These are phyloP conservation scores for Alaudala cheleensis DNA, from an alignment of 2,113 vertebrate species.

Conservation along the genomic window DNA sequence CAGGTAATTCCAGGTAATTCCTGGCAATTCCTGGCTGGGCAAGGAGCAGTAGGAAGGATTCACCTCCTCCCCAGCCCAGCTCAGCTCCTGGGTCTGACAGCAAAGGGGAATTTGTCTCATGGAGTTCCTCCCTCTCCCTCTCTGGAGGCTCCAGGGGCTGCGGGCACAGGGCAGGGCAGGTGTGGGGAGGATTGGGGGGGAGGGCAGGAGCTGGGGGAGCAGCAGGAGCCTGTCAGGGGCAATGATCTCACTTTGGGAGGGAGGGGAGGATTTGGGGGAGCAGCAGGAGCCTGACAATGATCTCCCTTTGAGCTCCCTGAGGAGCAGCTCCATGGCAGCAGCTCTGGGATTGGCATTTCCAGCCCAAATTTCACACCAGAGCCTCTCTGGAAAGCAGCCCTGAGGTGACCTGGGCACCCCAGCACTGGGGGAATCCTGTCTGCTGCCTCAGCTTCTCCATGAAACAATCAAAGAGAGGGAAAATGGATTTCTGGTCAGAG, in stretches of 20 bases:
- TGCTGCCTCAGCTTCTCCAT: neutral
- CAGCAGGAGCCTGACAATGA: too few species aligned
- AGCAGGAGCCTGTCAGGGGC: neutral
- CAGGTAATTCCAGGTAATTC: neutral
- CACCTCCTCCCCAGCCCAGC: neutral
- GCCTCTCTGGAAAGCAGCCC: neutral
- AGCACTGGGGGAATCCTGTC: neutral
- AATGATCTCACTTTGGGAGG: rapidly evolving
- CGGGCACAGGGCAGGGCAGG: neutral
- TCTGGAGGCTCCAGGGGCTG: neutral
- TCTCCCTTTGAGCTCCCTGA: too few species aligned
- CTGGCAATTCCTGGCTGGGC: neutral
- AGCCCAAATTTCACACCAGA: neutral
- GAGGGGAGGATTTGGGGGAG: too few species aligned
- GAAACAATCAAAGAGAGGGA: neutral
- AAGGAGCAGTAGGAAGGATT: neutral
- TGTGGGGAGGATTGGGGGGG: neutral
- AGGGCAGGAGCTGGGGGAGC: neutral
- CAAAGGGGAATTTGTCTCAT: neutral
- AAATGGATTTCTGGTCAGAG: neutral
- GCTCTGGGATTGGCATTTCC: neutral
- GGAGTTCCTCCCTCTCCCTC: neutral
- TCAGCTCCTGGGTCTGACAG: neutral
- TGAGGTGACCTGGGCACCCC: neutral
- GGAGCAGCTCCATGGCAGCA: neutral